Evolutionary conservation across 2,888 invertebrate species (phyloP), one percentile per base, ranked within the genome.

Genomic region (Caenorhabditis sp.): DNA sequence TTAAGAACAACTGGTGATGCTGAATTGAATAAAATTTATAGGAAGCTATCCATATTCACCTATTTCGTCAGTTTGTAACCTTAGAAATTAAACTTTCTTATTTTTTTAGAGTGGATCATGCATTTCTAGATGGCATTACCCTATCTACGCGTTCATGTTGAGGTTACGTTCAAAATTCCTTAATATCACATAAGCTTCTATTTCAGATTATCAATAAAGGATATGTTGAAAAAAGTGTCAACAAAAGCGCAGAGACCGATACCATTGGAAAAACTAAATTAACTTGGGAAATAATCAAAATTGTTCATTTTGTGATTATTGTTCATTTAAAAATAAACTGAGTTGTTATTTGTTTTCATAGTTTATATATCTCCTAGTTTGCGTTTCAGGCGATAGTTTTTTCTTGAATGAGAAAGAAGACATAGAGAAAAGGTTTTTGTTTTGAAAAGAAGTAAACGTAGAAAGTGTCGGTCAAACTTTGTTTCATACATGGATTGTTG

Each of bases 201-300:
- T 63, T 63, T 1, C 57, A 63, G 60, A 17, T 12, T 56, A 7
- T 66, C 49, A 14, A 17, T 60, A 12, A 43, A 53, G 12, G 60
- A 66, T 27, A 66, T 66, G 60, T 53, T 66, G n/a, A 49, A 43
- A 31, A 66, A 60, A 56, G 56, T 66, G 0, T 43, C 43, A 12
- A 43, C 17, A 43, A 43, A 43, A 43, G 43, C 43, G 4, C 31
- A 31, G 5, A 7, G 5, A 7, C n/a, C n/a, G n/a, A n/a, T n/a
- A n/a, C n/a, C n/a, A n/a, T n/a, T n/a, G n/a, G n/a, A n/a, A n/a
- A n/a, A n/a, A n/a, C n/a, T n/a, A n/a, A n/a, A n/a, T n/a, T n/a
- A n/a, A n/a, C n/a, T n/a, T n/a, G n/a, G n/a, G n/a, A n/a, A n/a
- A n/a, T n/a, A n/a, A n/a, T n/a, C n/a, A n/a, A n/a, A n/a, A n/a